Evolutionary conservation across 2,113 vertebrate species (phyloP), one percentile per base, ranked within the genome.

Genomic region (Phyllostomus discolor): DNA sequence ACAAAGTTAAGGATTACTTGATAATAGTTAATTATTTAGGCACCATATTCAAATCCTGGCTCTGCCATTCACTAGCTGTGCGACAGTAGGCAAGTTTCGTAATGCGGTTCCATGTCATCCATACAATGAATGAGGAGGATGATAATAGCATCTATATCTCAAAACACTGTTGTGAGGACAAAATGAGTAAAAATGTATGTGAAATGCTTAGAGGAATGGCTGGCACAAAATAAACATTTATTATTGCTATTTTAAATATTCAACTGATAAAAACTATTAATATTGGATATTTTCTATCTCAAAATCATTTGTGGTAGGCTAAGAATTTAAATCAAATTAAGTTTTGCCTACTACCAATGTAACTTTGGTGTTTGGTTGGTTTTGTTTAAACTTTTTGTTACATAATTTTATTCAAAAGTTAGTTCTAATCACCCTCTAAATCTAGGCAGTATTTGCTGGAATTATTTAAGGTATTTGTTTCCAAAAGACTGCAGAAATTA

Each of bases 391-490:
- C 89, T 92, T 98, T 97, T 92, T 95, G 43, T 95, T 69, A 0
- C 14, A 82, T 80, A 78, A 72, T 93, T 95, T 93, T 67, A 72
- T 90, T 97, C 84, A 95, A 93, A 91, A 96, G 88, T 66, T 33
- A 82, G 4, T 88, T 64, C 24, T 97, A 70, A 92, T 91, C 43
- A 38, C 52, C 57, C 24, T 98, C 95, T 94, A 95, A 96, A 98
- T 94, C 97, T 97, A 80, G 75, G 62, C 94, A 86, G 75, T 86
- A 89, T 35, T 64, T 88, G 26, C 57, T 85, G 52, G 70, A 95
- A 31, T 88, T 66, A 97, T 97, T 95, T 50, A 90, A 97, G 84
- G 95, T 97, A 70, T 98, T 98, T 98, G 57, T 97, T 96, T 93
- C 75, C 91, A 78, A 97, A 87, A 90, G 90, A 93, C 90, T 97